Evolutionary conservation across 2,888 invertebrate genomes (phyloP).

Genomic region (Sclerodermus sp.): DNA sequence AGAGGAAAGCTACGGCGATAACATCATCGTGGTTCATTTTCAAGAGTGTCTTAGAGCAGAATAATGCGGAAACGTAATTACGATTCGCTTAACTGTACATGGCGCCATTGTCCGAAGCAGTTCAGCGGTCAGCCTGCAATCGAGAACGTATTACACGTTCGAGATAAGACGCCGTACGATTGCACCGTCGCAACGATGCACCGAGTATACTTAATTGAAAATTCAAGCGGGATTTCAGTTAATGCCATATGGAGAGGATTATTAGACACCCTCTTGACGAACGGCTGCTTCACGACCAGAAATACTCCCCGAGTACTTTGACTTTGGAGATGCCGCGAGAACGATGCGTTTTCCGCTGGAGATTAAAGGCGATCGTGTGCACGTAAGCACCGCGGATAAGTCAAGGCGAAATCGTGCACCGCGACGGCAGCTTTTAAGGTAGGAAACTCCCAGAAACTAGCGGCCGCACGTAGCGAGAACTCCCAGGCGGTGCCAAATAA

Average conservation of each 20-base stretch:
- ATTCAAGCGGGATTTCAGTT: slow-evolving; percentile 1
- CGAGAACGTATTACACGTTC: slow-evolving; percentile 13
- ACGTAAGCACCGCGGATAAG: slow-evolving; percentile 23
- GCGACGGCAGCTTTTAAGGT: slow-evolving; percentile 47
- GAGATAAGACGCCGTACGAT: neutral
- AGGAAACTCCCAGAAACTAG: slow-evolving; percentile 40
- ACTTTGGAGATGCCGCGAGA: too few species aligned
- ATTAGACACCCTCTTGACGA: too few species aligned
- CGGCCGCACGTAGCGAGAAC: slow-evolving; percentile 43
- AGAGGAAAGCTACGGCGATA: too few species aligned
- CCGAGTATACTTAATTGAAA: slow-evolving; percentile 36
- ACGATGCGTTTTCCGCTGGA: slow-evolving; percentile 8
- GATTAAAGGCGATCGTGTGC: slow-evolving; percentile 31
- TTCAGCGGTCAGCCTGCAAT: slow-evolving; percentile 31
- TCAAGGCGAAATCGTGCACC: slow-evolving; percentile 26
- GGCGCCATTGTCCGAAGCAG: slow-evolving; percentile 33
- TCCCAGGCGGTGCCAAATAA: slow-evolving; percentile 58
- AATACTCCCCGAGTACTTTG: too few species aligned
- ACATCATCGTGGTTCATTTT: too few species aligned
- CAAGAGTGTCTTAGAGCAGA: too few species aligned
- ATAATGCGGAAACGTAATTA: slow-evolving; percentile 16
- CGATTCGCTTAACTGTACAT: slow-evolving; percentile 32
- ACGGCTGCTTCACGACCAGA: too few species aligned
- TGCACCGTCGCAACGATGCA: slow-evolving; percentile 15
- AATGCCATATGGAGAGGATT: neutral